phyloP scores from a whole-genome alignment of 2,888 invertebrate genomes.

The Leucoma salicis region DNA sequence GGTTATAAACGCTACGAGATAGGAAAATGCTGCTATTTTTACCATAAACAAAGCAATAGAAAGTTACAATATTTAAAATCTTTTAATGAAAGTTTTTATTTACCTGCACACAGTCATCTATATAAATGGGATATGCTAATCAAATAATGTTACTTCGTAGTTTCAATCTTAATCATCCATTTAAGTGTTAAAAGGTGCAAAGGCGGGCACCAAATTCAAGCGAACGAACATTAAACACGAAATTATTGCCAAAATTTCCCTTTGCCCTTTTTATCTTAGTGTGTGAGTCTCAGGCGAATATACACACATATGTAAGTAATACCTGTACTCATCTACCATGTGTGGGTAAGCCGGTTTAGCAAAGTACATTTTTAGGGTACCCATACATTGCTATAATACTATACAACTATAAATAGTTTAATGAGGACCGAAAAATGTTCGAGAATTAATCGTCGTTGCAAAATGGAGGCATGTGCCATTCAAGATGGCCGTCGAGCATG shows the following conservation, averaged over 20 bases:
- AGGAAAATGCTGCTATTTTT: too few species aligned
- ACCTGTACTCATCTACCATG: constrained; percentile 19
- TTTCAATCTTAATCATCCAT: too few species aligned
- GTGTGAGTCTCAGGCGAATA: constrained; percentile 42
- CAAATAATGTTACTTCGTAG: too few species aligned
- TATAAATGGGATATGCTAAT: too few species aligned
- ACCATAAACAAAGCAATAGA: too few species aligned
- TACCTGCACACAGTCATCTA: too few species aligned
- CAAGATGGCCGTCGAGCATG: constrained; percentile 9
- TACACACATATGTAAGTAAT: constrained; percentile 24
- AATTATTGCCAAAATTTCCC: constrained; percentile 78
- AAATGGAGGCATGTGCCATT: constrained; percentile 14
- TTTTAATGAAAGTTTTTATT: too few species aligned
- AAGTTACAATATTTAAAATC: too few species aligned
- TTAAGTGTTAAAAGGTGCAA: too few species aligned
- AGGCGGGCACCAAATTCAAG: constrained; percentile 25
- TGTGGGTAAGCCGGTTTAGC: constrained; percentile 66
- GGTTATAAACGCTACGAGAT: too few species aligned
- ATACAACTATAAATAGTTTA: constrained; percentile 52
- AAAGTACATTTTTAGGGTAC: constrained; percentile 65
- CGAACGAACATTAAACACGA: constrained; percentile 39
- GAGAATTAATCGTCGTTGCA: constrained; percentile 28
- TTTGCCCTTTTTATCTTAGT: constrained; percentile 60
- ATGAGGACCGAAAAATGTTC: constrained; percentile 45
- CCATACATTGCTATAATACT: constrained; percentile 39